Conservation (phyloP, 1,140 invertebrate species). For the Dreissena rostriformis region DNA sequence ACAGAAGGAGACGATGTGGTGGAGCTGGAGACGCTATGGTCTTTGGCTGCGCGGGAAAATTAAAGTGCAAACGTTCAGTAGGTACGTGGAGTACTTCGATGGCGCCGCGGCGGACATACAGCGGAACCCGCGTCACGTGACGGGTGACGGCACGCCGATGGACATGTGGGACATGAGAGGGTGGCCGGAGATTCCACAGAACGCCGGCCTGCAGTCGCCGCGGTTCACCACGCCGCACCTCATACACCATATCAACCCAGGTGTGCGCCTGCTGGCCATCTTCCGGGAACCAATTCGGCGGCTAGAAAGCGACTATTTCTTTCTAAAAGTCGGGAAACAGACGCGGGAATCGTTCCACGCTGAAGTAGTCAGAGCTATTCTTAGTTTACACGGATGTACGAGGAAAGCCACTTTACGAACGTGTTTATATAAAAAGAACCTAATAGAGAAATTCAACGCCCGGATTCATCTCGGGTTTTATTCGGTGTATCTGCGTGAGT, state of each 20-base stretch:
- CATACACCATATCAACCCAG: slow-evolving; percentile 67
- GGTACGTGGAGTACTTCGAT: neutral
- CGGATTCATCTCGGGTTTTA: slow-evolving; percentile 56
- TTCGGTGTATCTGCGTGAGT: slow-evolving; percentile 50
- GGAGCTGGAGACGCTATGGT: slow-evolving; percentile 71
- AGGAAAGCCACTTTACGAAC: slow-evolving; percentile 52
- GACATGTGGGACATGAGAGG: slow-evolving; percentile 75
- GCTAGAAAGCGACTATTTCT: slow-evolving; percentile 76
- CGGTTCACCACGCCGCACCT: slow-evolving; percentile 70
- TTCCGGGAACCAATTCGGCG: slow-evolving; percentile 71
- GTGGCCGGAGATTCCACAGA: slow-evolving; percentile 72
- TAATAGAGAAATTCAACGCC: slow-evolving; percentile 23
- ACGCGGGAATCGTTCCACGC: slow-evolving; percentile 62
- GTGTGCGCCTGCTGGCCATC: slow-evolving; percentile 71
- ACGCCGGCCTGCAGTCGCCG: slow-evolving; percentile 61
- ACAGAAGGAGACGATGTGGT: slow-evolving; percentile 73
- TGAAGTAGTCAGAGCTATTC: slow-evolving; percentile 57
- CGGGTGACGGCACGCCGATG: slow-evolving; percentile 73
- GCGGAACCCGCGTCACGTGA: neutral
- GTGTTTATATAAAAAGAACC: slow-evolving; percentile 60
- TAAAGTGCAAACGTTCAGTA: neutral
- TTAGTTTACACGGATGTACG: slow-evolving; percentile 62
- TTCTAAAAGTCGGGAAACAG: slow-evolving; percentile 61
- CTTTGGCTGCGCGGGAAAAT: too few species aligned
- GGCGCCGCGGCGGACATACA: neutral